phyloP scores from a whole-genome alignment of 2,797 vertebrate genomes.

The Coranthus polyacanthus region DNA sequence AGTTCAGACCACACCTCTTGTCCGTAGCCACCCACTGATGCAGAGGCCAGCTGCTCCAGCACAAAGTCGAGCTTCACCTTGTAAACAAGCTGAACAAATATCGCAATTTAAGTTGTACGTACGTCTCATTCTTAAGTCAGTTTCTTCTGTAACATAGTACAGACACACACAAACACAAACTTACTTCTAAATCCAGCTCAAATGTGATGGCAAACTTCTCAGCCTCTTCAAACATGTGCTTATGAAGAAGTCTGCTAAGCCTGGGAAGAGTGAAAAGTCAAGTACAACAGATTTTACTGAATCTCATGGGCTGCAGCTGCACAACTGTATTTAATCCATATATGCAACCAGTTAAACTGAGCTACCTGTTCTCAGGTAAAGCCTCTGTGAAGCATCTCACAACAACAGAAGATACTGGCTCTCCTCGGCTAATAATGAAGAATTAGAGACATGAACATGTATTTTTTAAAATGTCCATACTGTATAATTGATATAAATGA shows the following conservation, averaged over 20 bases:
- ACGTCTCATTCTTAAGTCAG: neutral
- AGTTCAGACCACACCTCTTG: constrained; percentile 86
- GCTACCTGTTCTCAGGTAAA: constrained; percentile 95
- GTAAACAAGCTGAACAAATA: constrained; percentile 90
- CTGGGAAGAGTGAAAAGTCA: constrained; percentile 70
- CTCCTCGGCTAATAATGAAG: constrained; percentile 70
- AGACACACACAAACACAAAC: neutral
- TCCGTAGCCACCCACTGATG: constrained; percentile 81
- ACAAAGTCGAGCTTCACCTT: constrained; percentile 95
- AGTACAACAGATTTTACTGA: neutral
- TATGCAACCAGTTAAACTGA: neutral
- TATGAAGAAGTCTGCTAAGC: constrained; percentile 94
- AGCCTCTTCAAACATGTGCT: constrained; percentile 95
- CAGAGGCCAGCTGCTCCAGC: constrained; percentile 91
- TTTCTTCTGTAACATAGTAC: constrained; percentile 4
- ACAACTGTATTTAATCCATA: neutral
- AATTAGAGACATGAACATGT: neutral
- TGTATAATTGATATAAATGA: fast-evolving
- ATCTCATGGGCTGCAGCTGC: neutral
- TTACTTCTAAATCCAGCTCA: constrained; percentile 94
- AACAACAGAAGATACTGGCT: constrained; percentile 84
- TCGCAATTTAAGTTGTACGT: neutral
- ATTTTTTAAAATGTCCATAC: neutral
- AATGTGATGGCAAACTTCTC: constrained; percentile 96
- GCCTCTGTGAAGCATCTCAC: constrained; percentile 97